Evolutionary conservation across 2,888 invertebrate genomes (phyloP).

Genomic region (Iphiclides podalirius): DNA sequence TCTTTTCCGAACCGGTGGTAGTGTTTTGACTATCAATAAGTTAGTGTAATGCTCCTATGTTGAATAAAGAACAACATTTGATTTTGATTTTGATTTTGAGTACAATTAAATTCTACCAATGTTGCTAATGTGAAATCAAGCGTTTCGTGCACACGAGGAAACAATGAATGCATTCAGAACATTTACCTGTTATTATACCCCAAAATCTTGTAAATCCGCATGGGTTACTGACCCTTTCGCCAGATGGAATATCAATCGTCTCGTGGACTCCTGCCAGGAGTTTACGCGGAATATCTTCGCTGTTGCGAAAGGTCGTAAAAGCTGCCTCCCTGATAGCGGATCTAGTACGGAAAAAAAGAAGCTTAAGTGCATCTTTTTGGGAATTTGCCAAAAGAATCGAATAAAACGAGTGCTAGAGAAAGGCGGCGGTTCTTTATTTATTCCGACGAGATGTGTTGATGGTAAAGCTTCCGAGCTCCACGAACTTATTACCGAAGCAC

Average conservation of each 20-base stretch:
- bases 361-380: constrained; percentile 18
- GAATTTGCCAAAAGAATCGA: constrained; percentile 19
- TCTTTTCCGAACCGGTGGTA: too few species aligned
- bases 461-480: not conserved
- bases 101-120: too few species aligned
- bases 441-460: constrained; percentile 5
- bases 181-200: not conserved
- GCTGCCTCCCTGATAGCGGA: constrained; percentile 13
- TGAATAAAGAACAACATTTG: too few species aligned
- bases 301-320: constrained; percentile 15
- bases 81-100: too few species aligned
- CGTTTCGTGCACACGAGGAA: too few species aligned
- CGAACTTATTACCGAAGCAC: not conserved
- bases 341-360: constrained; percentile 16
- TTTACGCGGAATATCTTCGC: constrained; percentile 5
- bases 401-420: constrained; percentile 15
- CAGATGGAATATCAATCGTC: constrained; percentile 21
- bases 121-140: too few species aligned
- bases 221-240: constrained; percentile 8
- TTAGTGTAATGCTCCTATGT: too few species aligned
- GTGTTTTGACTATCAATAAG: too few species aligned
- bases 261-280: constrained; percentile 16
- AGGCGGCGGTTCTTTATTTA: constrained; percentile 15
- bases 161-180: too few species aligned
- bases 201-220: not conserved